Evolutionary conservation across 2,113 vertebrate species (phyloP), one percentile per base, ranked within the genome.

Genomic region (Mugil cephalus): DNA sequence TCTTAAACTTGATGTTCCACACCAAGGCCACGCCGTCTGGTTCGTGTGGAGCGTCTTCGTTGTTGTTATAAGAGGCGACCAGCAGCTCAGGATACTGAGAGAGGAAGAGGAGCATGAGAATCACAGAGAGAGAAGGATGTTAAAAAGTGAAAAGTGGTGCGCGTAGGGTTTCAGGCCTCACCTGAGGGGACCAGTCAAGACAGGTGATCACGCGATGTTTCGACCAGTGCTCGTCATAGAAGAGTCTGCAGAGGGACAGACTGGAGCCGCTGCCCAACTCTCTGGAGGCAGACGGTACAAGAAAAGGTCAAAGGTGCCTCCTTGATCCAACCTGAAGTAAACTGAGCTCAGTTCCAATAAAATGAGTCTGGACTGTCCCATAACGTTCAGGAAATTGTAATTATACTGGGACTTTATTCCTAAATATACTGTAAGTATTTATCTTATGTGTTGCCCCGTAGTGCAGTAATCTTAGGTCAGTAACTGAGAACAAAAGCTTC

Each of bases 1-100:
- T 99, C 93, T 98, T 99, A 80, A 99, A 99, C 87, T 99, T 99
- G 93, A 98, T 98, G 92, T 99, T 99, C 98, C 98, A 99, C 48
- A 99, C 96, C 71, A 99, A 93, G 51, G 96, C 96, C 18, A 98
- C 96, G 0, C 98, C 98, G 55, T 99, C 98, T 2, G 98, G 98
- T 69, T 99, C 98, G 77, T 99, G 97, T 17, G 96, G 98, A 24
- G 97, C 96, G 21, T 99, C 97, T 87, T 99, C 98, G 5, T 99
- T 99, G 82, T 97, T 98, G 90, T 97, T 98, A 61, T 99, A 99
- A 36, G 98, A 98, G 50, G 98, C 96, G n/a, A 99, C 97, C 93
- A 99, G 94, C 89, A 99, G 86, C 90, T 99, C 98, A 0, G 96
- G 97, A 74, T 98, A 99, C 98, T 99, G 55, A 30, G 47, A 72